These are phyloP conservation scores for Parapsyche elsis DNA, from an alignment of 1,140 invertebrate species.

Conservation along the genomic window DNA sequence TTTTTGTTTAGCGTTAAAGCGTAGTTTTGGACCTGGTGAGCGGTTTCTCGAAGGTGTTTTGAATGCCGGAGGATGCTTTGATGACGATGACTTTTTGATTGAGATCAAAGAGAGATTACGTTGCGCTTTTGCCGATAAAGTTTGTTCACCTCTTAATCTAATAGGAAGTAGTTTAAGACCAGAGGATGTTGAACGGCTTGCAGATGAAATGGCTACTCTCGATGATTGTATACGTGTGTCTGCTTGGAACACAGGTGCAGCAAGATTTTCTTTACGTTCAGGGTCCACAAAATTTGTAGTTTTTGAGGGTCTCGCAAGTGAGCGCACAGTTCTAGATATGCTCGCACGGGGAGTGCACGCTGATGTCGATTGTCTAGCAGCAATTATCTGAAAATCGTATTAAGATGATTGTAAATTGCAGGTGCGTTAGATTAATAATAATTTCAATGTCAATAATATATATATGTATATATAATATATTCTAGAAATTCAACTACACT, in stretches of 20 bases:
- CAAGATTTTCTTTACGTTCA: conserved; percentile 48
- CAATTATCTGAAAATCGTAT: conserved; percentile 19
- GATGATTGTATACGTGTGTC: conserved; percentile 21
- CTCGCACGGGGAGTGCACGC: conserved; percentile 33
- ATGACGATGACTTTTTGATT: conserved; percentile 47
- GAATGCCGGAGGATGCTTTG: conserved; percentile 38
- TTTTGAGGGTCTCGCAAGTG: conserved; percentile 32
- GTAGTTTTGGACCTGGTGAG: conserved; percentile 41
- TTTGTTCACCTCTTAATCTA: conserved; percentile 30
- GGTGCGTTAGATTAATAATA: too few species aligned
- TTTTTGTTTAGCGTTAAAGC: conserved; percentile 45
- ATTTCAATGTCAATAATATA: too few species aligned
- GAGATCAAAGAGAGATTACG: conserved; percentile 51
- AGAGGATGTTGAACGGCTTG: conserved; percentile 11
- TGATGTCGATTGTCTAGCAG: conserved; percentile 37
- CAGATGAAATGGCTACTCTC: conserved; percentile 13
- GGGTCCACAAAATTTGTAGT: conserved; percentile 24
- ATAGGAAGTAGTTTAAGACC: conserved; percentile 35
- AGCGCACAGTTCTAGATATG: not conserved
- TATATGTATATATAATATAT: too few species aligned
- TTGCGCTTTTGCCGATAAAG: conserved; percentile 39
- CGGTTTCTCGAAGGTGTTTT: conserved; percentile 36
- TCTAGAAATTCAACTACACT: too few species aligned
- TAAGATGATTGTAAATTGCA: too few species aligned
- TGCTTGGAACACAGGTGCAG: conserved; percentile 19